phyloP scores from a whole-genome alignment of 2,113 vertebrate genomes.

The Apeltes quadracus region DNA sequence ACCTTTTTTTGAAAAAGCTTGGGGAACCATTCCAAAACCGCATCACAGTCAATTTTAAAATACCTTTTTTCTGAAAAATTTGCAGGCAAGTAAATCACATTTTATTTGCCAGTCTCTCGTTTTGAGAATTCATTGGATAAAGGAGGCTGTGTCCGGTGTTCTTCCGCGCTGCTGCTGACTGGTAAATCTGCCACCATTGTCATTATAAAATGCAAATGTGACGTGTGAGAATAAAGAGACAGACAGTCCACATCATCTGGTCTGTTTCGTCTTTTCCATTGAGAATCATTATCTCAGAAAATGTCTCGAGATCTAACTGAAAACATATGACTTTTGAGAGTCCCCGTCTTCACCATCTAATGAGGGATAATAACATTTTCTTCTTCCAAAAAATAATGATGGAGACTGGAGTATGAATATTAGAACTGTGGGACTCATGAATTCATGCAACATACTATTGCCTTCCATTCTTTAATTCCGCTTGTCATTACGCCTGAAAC shows the following conservation, averaged over 20 bases:
- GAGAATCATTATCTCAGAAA: conserved; percentile 39
- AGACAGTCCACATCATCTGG: background rate
- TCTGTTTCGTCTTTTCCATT: background rate
- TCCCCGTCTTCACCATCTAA: conserved; percentile 29
- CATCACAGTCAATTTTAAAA: background rate
- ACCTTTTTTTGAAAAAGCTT: background rate
- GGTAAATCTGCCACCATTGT: background rate
- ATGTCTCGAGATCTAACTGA: conserved; percentile 21
- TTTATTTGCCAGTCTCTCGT: background rate
- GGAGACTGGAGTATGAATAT: conserved; percentile 48
- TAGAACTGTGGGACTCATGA: conserved; percentile 34
- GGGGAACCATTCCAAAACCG: background rate
- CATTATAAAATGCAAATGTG: background rate
- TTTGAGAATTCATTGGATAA: background rate
- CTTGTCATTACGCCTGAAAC: conserved; percentile 25
- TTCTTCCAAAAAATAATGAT: conserved; percentile 44
- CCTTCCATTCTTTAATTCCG: conserved; percentile 29
- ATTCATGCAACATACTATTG: conserved; percentile 31
- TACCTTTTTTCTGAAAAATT: background rate
- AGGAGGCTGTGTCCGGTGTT: background rate
- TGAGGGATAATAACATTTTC: conserved; percentile 27
- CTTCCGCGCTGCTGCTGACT: background rate
- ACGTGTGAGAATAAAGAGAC: background rate
- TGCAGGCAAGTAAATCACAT: background rate
- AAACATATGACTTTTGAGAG: conserved; percentile 36